Conservation (phyloP, 2,113 vertebrate genomes). For the Seriola dumerili region DNA sequence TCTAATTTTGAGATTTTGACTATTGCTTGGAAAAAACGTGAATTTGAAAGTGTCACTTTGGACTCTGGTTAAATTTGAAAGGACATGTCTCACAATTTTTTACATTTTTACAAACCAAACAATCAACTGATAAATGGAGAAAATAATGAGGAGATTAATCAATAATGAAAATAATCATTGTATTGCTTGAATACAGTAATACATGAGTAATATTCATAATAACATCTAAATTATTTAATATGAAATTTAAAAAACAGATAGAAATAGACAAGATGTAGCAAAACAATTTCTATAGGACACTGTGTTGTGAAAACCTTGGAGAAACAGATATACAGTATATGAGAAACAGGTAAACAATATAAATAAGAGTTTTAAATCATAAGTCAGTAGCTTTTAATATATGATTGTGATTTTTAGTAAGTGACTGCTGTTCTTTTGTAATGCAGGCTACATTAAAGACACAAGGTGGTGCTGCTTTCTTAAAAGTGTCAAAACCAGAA, state of each 20-base stretch:
- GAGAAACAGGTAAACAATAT: neutral
- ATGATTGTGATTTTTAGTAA: neutral
- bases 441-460: neutral
- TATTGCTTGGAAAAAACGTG: neutral
- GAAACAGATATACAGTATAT: neutral
- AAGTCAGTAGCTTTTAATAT: neutral
- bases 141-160: too few relatives aligned
- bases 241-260: neutral
- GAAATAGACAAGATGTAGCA: neutral
- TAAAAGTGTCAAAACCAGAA: neutral
- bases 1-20: neutral
- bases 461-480: conserved; percentile 40
- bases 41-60: neutral
- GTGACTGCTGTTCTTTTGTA: neutral
- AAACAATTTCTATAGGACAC: neutral
- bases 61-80: neutral
- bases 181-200: neutral
- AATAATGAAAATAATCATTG: too few relatives aligned
- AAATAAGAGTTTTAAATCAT: neutral
- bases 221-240: too few relatives aligned
- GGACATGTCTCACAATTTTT: neutral
- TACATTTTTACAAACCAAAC: neutral
- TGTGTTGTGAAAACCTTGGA: neutral
- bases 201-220: neutral
- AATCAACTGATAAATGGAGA: neutral